phyloP scores from a whole-genome alignment of 2,113 vertebrate genomes.

The Electrona antarctica region DNA sequence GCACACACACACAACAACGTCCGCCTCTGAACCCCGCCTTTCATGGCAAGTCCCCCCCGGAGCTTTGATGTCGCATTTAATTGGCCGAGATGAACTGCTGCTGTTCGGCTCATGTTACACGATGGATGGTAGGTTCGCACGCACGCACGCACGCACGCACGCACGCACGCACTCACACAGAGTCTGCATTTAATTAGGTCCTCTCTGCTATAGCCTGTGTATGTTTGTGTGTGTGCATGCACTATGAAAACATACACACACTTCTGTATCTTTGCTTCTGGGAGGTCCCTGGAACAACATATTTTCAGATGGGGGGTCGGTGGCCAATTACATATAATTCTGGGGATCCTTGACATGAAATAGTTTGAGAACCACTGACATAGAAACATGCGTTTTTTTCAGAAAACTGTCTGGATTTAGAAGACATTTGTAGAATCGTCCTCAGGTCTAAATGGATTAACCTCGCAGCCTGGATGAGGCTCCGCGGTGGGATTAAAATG shows the following conservation, averaged over 20 bases:
- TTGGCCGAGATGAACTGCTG: slow-evolving; percentile 77
- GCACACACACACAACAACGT: slow-evolving; percentile 67
- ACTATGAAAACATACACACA: too few species aligned
- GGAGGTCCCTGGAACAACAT: too few species aligned
- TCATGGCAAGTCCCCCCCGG: slow-evolving; percentile 44
- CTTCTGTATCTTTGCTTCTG: neutral
- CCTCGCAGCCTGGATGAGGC: neutral
- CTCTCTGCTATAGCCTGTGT: slow-evolving; percentile 49
- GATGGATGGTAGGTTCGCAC: too few species aligned
- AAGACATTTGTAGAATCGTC: too few species aligned
- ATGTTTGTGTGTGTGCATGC: neutral
- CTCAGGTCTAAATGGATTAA: too few species aligned
- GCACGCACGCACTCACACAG: slow-evolving; percentile 61
- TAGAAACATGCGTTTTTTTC: too few species aligned
- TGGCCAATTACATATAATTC: too few species aligned
- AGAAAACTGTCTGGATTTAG: too few species aligned
- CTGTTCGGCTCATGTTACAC: slow-evolving; percentile 19
- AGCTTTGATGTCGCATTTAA: slow-evolving; percentile 77
- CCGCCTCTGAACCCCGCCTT: slow-evolving; percentile 68
- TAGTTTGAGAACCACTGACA: too few species aligned
- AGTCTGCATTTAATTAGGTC: slow-evolving; percentile 74
- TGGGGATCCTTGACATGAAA: too few species aligned
- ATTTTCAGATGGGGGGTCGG: too few species aligned
- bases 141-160: slow-evolving; percentile 16
- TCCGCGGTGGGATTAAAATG: slow-evolving; percentile 35